These are phyloP conservation scores for Micropterix aruncella DNA, from an alignment of 2,888 invertebrate genomes.

Conservation along the genomic window DNA sequence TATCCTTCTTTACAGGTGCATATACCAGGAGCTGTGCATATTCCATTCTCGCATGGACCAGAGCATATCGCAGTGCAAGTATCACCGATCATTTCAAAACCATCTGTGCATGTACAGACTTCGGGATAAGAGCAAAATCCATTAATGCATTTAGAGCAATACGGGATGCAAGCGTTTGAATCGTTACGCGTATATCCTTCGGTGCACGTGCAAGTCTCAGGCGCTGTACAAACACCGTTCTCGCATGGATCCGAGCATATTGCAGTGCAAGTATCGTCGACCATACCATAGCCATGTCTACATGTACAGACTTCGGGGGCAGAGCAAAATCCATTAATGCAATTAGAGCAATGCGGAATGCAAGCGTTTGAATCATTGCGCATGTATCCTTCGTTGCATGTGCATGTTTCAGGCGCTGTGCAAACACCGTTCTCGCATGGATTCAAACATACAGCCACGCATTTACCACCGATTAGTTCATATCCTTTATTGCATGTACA, in stretches of 20 bases:
- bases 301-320: constrained; percentile 15
- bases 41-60: constrained; percentile 16
- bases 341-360: constrained; percentile 4
- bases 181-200: constrained; percentile 8
- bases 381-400: constrained; percentile 10
- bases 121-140: constrained; percentile 10
- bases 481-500: constrained; percentile 1
- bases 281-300: not conserved
- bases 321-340: constrained; percentile 11
- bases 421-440: constrained; percentile 15
- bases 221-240: constrained; percentile 10
- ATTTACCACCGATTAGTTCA: not conserved
- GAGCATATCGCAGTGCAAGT: constrained; percentile 1
- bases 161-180: not conserved
- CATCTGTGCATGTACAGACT: constrained; percentile 6
- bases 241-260: constrained; percentile 14
- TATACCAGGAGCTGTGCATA: constrained; percentile 18
- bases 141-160: constrained; percentile 10
- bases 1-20: constrained; percentile 17
- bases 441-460: constrained; percentile 6
- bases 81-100: constrained; percentile 2
- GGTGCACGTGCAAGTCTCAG: constrained; percentile 11
- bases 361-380: not conserved
- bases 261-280: constrained; percentile 5
- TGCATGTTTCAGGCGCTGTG: constrained; percentile 10